Conservation (phyloP, 2,797 vertebrate species). For the Pipistrellus nathusii region DNA sequence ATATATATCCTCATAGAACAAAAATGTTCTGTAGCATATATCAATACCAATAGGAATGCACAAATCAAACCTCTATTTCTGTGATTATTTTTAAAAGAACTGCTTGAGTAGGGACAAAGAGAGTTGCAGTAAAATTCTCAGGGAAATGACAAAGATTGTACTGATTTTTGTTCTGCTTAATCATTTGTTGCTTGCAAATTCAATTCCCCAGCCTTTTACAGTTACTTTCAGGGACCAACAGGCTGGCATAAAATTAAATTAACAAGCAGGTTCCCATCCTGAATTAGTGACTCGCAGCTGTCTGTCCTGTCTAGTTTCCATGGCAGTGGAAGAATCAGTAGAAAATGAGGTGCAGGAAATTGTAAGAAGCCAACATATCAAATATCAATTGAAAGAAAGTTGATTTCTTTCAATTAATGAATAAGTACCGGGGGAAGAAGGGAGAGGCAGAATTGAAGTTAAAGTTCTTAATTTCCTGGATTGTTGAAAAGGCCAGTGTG, state of each 20-base stretch:
- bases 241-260: constrained; percentile 77
- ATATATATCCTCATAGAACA: constrained; percentile 63
- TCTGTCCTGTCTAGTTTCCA: constrained; percentile 80
- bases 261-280: constrained; percentile 67
- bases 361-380: constrained; percentile 61
- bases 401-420: constrained; percentile 50
- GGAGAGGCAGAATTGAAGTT: not conserved
- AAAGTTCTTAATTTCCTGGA: constrained; percentile 50
- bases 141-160: constrained; percentile 67
- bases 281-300: constrained; percentile 65
- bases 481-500: constrained; percentile 38
- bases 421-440: not conserved
- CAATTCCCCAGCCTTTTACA: constrained; percentile 68
- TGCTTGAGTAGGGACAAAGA: constrained; percentile 66
- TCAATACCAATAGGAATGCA: constrained; percentile 60
- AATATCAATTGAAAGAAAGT: not conserved
- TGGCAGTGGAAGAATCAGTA: constrained; percentile 65
- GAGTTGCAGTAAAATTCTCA: constrained; percentile 64
- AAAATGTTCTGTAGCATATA: constrained; percentile 50
- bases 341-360: constrained; percentile 65
- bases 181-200: constrained; percentile 71
- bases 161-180: constrained; percentile 73
- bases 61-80: constrained; percentile 69
- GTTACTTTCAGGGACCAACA: constrained; percentile 73
- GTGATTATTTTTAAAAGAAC: constrained; percentile 66